Conservation (phyloP, 1,140 invertebrate species). For the Tetramorium alpestre region DNA sequence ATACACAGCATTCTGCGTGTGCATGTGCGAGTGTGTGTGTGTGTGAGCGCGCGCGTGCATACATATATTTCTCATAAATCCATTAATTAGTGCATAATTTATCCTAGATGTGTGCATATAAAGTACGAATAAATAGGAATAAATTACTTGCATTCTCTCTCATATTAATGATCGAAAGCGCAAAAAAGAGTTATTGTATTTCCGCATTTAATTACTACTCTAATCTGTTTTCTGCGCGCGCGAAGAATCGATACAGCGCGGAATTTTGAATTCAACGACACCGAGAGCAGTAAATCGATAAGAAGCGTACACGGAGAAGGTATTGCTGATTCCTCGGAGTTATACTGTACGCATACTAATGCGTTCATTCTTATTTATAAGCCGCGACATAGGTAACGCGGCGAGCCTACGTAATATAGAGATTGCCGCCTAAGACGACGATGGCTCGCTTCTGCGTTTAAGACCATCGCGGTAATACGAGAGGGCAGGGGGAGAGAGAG, state of each 20-base stretch:
- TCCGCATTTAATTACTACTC: slow-evolving; percentile 7
- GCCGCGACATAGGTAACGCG: background rate
- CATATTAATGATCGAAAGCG: background rate
- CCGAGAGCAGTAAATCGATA: slow-evolving; percentile 1
- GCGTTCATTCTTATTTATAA: slow-evolving; percentile 55
- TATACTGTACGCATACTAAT: slow-evolving; percentile 28
- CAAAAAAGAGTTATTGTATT: background rate
- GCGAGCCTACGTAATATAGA: slow-evolving; percentile 17
- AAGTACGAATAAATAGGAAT: background rate
- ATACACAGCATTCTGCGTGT: too few species aligned
- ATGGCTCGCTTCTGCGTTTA: background rate
- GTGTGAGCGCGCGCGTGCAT: too few species aligned
- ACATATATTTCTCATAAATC: background rate
- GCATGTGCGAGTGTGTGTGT: too few species aligned
- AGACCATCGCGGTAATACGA: slow-evolving; percentile 7
- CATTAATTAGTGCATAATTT: background rate
- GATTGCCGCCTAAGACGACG: background rate
- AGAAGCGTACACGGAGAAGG: background rate
- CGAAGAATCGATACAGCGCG: background rate
- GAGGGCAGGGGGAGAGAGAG: too few species aligned
- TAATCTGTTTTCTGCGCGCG: background rate
- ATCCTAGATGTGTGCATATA: background rate
- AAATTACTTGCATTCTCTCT: background rate
- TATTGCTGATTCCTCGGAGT: slow-evolving; percentile 13
- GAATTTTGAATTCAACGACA: slow-evolving; percentile 29